These are phyloP conservation scores for Pachyrhynchus sulphureomaculatus DNA, from an alignment of 1,140 invertebrate genomes.

Conservation along the genomic window DNA sequence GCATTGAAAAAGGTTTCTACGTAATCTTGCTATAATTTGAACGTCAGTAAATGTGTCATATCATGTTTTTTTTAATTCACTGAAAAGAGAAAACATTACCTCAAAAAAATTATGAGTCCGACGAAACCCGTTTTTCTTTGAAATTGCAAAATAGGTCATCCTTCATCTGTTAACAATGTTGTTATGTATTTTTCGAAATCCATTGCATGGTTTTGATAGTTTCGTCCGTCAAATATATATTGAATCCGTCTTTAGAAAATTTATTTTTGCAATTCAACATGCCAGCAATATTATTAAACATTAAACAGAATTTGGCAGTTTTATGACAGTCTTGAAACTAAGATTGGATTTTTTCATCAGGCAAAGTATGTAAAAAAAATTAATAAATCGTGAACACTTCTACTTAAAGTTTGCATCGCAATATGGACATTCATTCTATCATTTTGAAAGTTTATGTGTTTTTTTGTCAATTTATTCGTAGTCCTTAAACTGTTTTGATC, in stretches of 20 bases:
- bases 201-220: conserved; percentile 18
- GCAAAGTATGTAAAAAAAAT: too few relatives aligned
- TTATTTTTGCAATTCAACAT: conserved; percentile 40
- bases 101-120: conserved; percentile 42
- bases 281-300: conserved; percentile 44
- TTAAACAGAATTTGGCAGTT: conserved; percentile 39
- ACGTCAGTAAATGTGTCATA: conserved; percentile 40
- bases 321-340: too few relatives aligned
- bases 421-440: too few relatives aligned
- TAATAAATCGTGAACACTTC: too few relatives aligned
- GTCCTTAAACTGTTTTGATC: too few relatives aligned
- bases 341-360: too few relatives aligned
- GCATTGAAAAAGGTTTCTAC: conserved; percentile 49
- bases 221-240: conserved; percentile 20
- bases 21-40: conserved; percentile 51
- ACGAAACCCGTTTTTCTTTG: conserved; percentile 41
- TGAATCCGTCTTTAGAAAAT: conserved; percentile 30
- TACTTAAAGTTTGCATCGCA: too few relatives aligned
- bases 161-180: too few relatives aligned
- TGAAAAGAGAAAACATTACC: too few relatives aligned
- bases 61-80: conserved; percentile 22
- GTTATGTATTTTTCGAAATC: too few relatives aligned
- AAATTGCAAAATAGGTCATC: conserved; percentile 16
- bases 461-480: too few relatives aligned
- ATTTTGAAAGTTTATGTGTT: too few relatives aligned